Conservation (phyloP, 2,888 invertebrate genomes). For the Agriotes lineatus region DNA sequence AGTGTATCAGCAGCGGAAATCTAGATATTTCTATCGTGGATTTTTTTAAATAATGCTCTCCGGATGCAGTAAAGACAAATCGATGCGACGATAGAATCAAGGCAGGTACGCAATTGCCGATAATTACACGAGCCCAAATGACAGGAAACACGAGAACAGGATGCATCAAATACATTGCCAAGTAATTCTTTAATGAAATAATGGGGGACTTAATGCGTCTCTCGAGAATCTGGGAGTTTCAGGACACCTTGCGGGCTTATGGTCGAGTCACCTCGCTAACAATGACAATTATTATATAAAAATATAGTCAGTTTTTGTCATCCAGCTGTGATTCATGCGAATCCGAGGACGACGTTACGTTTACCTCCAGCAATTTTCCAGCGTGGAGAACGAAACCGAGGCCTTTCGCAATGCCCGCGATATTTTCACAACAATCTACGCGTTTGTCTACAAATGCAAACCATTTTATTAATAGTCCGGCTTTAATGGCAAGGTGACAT, state of each 20-base stretch:
- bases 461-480: no score
- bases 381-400: background rate
- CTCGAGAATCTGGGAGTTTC: background rate
- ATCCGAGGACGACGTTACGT: slow-evolving; percentile 21
- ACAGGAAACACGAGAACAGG: slow-evolving; percentile 19
- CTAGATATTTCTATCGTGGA: no score
- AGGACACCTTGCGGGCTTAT: background rate
- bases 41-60: background rate
- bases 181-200: slow-evolving; percentile 12
- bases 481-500: no score
- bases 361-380: slow-evolving; percentile 7
- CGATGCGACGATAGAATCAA: background rate
- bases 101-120: slow-evolving; percentile 7
- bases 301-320: slow-evolving; percentile 14
- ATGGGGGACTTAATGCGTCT: slow-evolving; percentile 8
- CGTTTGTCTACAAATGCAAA: no score
- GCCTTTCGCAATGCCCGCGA: background rate
- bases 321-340: slow-evolving; percentile 20
- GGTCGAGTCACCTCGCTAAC: slow-evolving; percentile 17
- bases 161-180: slow-evolving; percentile 5
- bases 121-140: slow-evolving; percentile 11
- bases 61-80: background rate
- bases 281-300: slow-evolving; percentile 31
- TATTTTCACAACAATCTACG: no score
- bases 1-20: no score